Evolutionary conservation across 2,797 vertebrate species (phyloP).

Genomic region (Hemitrygon akajei): DNA sequence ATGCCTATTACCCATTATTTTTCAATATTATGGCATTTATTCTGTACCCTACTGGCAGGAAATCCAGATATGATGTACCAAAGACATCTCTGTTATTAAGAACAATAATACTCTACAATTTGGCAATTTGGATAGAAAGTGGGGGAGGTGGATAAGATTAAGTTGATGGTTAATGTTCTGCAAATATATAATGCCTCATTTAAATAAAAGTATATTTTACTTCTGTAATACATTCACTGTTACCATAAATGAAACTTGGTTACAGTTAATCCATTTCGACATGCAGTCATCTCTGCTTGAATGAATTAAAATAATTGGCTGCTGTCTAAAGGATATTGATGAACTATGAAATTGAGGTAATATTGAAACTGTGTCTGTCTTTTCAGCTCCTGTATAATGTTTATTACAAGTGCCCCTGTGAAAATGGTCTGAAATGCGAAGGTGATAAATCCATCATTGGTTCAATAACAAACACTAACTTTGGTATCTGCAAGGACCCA

Average conservation of each 20-base stretch:
- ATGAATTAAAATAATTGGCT: background rate
- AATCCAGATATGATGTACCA: background rate
- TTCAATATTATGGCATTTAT: background rate
- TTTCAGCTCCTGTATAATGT: slow-evolving; percentile 54
- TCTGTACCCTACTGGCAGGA: background rate
- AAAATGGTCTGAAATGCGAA: slow-evolving; percentile 60
- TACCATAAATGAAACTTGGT: background rate
- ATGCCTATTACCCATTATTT: background rate
- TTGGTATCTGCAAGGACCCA: slow-evolving; percentile 54
- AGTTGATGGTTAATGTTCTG: background rate
- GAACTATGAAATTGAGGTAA: background rate
- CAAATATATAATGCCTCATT: background rate
- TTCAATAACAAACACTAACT: slow-evolving; percentile 62
- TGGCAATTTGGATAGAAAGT: background rate
- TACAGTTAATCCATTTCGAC: background rate
- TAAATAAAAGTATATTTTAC: background rate
- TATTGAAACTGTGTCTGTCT: background rate
- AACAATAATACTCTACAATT: background rate
- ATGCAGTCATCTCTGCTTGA: background rate
- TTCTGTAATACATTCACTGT: background rate
- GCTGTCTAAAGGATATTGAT: background rate
- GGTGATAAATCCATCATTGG: slow-evolving; percentile 54
- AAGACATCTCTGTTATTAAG: background rate
- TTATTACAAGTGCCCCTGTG: slow-evolving; percentile 68
- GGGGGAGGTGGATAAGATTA: background rate